Conservation (phyloP, 2,888 invertebrate genomes). For the Platynereis dumerilii region DNA sequence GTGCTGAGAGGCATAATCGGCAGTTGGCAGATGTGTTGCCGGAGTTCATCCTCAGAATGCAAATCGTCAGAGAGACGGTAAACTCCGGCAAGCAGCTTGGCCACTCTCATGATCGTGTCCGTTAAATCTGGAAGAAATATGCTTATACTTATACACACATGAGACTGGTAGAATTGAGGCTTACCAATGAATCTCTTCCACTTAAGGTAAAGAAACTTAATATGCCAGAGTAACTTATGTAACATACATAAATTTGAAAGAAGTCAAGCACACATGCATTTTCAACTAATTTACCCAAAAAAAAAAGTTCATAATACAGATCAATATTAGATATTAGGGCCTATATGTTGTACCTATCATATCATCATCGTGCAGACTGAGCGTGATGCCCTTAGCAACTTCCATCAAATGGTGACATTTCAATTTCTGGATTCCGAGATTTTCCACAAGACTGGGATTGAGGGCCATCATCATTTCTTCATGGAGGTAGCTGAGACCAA, state of each 20-base stretch:
- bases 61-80: conserved; percentile 57
- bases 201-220: too few species aligned
- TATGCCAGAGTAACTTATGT: too few species aligned
- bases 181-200: too few species aligned
- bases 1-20: conserved; percentile 52
- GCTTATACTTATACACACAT: too few species aligned
- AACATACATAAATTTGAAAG: too few species aligned
- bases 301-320: too few species aligned
- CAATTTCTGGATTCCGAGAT: conserved; percentile 55
- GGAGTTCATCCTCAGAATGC: conserved; percentile 43
- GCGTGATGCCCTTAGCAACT: conserved; percentile 44
- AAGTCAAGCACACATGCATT: too few species aligned
- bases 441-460: conserved; percentile 47
- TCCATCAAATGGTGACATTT: conserved; percentile 54
- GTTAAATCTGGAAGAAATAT: conserved; percentile 7
- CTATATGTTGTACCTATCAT: conserved; percentile 7
- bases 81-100: conserved; percentile 59
- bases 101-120: conserved; percentile 22
- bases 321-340: not conserved
- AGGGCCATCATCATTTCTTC: conserved; percentile 44
- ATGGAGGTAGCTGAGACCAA: conserved; percentile 56
- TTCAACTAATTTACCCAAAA: too few species aligned
- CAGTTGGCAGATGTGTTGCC: conserved; percentile 43
- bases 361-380: not conserved
- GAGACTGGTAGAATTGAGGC: too few species aligned